Evolutionary conservation across 2,113 vertebrate species (phyloP), one percentile per base, ranked within the genome.

Genomic region (Crotalus tigris): DNA sequence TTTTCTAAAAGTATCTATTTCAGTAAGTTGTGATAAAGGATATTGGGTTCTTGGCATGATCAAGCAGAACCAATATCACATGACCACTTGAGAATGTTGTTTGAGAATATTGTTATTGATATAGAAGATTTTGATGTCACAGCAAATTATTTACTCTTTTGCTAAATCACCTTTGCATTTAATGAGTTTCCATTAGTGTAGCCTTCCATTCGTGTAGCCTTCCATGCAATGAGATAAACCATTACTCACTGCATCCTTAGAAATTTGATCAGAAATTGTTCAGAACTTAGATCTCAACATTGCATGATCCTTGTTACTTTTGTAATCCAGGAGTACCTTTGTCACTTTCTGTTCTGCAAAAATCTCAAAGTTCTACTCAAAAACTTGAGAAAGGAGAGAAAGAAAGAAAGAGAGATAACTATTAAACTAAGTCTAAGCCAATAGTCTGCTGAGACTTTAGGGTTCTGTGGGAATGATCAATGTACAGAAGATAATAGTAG

Each of bases 371-470:
- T 75, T 75, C 29, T 75, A 75, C 64, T 75, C 2, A 2, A 75
- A 75, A 75, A 75, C 5, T 29, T 29, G 39, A 85, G 15, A 85
- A 39, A 24, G 8, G 17, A 24, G 81, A 85, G 39, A 19, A 8
- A 2, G 29, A 1, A 29, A 10, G 61, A 12, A 10, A 3, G 61
- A 69, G 61, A n/a, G 0, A 61, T 29, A 33, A 19, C 2, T 81
- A 39, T 19, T 69, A 29, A 26, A 64, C 61, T 64, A 64, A 2
- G 69, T 39, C 6, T 75, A 39, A 75, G n/a, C 69, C n/a, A 75
- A 39, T 75, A 75, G 5, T 33, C n/a, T 75, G 91, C 95, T 93
- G 91, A 93, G 90, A 88, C 91, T 89, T 95, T 95, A 95, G 29
- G 64, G 57, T 24, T 93, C 91, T 95, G 85, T 89, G 81, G 81